These are phyloP conservation scores for Scytalopus superciliaris DNA, from an alignment of 2,113 vertebrate genomes.

Conservation along the genomic window DNA sequence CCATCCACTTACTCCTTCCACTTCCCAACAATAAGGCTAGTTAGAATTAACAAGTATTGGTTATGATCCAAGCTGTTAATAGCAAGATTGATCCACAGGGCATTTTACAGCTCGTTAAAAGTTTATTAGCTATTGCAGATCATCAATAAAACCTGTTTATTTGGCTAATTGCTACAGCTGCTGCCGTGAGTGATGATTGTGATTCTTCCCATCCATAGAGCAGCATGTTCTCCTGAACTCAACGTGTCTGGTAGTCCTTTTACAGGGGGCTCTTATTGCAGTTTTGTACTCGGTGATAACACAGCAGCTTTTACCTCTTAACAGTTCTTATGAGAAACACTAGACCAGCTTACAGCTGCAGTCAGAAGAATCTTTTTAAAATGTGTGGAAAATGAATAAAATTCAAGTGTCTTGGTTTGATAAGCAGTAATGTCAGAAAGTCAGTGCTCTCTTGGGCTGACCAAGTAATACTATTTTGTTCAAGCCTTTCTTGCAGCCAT, in stretches of 20 bases:
- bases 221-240: neutral
- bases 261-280: neutral
- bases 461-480: neutral
- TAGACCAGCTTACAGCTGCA: neutral
- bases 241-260: neutral
- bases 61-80: conserved; percentile 48
- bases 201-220: neutral
- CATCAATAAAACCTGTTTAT: conserved; percentile 55
- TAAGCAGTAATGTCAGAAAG: neutral
- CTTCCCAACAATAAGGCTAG: neutral
- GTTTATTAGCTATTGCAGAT: conserved; percentile 58
- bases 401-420: neutral
- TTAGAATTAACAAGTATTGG: conserved; percentile 14
- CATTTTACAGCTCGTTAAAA: conserved; percentile 37
- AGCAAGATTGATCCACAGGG: conserved; percentile 28
- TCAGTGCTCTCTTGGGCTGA: neutral
- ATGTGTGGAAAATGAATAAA: neutral
- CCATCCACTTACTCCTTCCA: neutral
- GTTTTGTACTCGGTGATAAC: neutral
- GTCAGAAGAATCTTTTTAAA: neutral
- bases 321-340: neutral
- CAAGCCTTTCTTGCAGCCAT: neutral
- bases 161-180: conserved; percentile 53
- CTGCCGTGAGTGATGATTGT: neutral
- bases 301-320: neutral